phyloP scores from a whole-genome alignment of 1,140 invertebrate species.

The Heliconius himera region DNA sequence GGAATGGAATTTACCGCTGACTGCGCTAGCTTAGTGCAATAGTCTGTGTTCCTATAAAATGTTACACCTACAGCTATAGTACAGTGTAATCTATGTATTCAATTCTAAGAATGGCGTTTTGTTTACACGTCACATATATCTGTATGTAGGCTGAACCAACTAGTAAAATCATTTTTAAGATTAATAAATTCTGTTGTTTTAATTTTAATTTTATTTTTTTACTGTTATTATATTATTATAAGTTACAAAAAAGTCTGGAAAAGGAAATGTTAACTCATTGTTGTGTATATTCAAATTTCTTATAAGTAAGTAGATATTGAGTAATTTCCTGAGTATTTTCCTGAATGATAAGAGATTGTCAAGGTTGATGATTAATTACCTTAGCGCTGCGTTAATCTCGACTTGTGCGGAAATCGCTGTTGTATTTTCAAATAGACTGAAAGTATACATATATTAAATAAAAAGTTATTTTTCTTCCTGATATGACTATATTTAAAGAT shows the following conservation, averaged over 20 bases:
- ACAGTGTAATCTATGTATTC: not conserved
- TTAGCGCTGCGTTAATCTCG: conserved; percentile 49
- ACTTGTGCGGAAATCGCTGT: conserved; percentile 51
- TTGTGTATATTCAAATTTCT: conserved; percentile 33
- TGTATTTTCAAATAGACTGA: conserved; percentile 45
- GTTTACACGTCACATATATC: not conserved
- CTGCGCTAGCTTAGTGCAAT: conserved; percentile 25
- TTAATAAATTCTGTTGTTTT: not conserved
- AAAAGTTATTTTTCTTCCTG: not conserved
- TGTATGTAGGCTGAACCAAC: conserved; percentile 1
- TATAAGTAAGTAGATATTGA: conserved; percentile 43
- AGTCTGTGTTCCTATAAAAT: conserved; percentile 21
- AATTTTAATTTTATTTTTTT: not conserved
- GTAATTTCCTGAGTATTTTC: conserved; percentile 60
- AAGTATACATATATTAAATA: not conserved
- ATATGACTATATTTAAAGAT: not conserved
- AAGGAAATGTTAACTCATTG: conserved; percentile 18
- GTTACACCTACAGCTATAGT: not conserved
- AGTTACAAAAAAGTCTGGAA: not conserved
- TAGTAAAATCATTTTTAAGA: not conserved
- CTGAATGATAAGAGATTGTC: conserved; percentile 64
- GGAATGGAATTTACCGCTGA: conserved; percentile 41
- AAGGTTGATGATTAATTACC: conserved; percentile 60
- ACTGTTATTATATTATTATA: not conserved
- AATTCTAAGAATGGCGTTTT: conserved; percentile 17